phyloP scores from a whole-genome alignment of 2,888 invertebrate genomes.

The Drosophila glabriapex region DNA sequence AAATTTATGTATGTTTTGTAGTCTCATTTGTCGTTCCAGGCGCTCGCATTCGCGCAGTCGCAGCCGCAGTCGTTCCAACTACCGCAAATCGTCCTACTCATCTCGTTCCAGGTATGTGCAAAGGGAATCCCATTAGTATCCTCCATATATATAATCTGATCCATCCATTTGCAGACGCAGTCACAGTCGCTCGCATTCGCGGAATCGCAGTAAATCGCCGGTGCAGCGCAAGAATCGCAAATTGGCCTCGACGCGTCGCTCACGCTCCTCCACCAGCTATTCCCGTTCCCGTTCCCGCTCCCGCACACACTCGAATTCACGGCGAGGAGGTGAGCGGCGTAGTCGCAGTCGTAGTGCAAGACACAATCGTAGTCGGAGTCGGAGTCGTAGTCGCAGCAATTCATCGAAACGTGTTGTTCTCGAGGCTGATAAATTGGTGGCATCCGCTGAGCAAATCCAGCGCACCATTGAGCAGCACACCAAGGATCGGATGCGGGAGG shows the following conservation, averaged over 20 bases:
- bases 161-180: slow-evolving; percentile 63
- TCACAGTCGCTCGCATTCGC: slow-evolving; percentile 81
- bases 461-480: slow-evolving; percentile 81
- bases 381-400: slow-evolving; percentile 54
- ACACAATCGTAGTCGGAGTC: slow-evolving; percentile 43
- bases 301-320: slow-evolving; percentile 64
- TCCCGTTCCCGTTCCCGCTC: slow-evolving; percentile 71
- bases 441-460: slow-evolving; percentile 83
- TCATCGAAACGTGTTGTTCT: slow-evolving; percentile 68
- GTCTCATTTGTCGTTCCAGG: slow-evolving; percentile 70
- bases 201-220: slow-evolving; percentile 74
- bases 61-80: slow-evolving; percentile 70
- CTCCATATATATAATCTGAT: background rate
- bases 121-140: background rate
- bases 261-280: slow-evolving; percentile 81
- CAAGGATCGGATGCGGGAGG: slow-evolving; percentile 80
- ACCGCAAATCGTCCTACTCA: slow-evolving; percentile 79
- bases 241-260: slow-evolving; percentile 83
- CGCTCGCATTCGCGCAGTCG: slow-evolving; percentile 67
- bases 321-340: slow-evolving; percentile 51
- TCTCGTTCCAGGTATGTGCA: slow-evolving; percentile 71
- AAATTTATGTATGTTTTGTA: slow-evolving; percentile 16
- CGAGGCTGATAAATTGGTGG: slow-evolving; percentile 82
- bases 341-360: slow-evolving; percentile 32
- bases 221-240: slow-evolving; percentile 75